These are phyloP conservation scores for Antechinus flavipes DNA, from an alignment of 2,113 vertebrate genomes.

Conservation along the genomic window DNA sequence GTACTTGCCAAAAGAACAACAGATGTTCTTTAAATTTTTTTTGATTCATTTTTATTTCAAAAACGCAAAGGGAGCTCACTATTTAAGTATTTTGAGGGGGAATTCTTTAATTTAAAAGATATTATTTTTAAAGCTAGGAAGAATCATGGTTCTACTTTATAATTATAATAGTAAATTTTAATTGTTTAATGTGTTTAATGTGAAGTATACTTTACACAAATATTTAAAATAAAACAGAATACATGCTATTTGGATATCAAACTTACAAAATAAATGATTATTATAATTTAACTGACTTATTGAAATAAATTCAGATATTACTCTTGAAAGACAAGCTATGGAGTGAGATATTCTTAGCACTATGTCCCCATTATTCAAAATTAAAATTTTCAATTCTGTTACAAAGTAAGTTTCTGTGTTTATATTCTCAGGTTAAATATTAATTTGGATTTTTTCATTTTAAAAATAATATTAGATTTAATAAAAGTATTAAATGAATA, in stretches of 20 bases:
- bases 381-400: slow-evolving; percentile 17
- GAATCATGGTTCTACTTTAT: background rate
- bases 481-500: slow-evolving; percentile 14
- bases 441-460: slow-evolving; percentile 31
- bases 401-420: slow-evolving; percentile 33
- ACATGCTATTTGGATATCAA: background rate
- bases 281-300: background rate
- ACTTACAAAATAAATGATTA: background rate
- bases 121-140: background rate
- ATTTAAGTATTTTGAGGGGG: slow-evolving; percentile 10
- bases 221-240: slow-evolving; percentile 35
- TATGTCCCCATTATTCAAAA: slow-evolving; percentile 22
- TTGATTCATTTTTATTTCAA: slow-evolving; percentile 43
- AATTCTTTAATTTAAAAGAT: slow-evolving; percentile 4
- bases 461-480: slow-evolving; percentile 21
- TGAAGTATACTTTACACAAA: background rate
- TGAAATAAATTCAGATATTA: background rate
- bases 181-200: background rate
- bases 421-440: background rate
- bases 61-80: background rate
- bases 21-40: slow-evolving; percentile 27
- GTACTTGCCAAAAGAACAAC: background rate
- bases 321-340: slow-evolving; percentile 42
- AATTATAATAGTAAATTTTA: slow-evolving; percentile 10
- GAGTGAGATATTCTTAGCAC: slow-evolving; percentile 6